These are phyloP conservation scores for Eulithis prunata DNA, from an alignment of 2,888 invertebrate genomes.

Conservation along the genomic window DNA sequence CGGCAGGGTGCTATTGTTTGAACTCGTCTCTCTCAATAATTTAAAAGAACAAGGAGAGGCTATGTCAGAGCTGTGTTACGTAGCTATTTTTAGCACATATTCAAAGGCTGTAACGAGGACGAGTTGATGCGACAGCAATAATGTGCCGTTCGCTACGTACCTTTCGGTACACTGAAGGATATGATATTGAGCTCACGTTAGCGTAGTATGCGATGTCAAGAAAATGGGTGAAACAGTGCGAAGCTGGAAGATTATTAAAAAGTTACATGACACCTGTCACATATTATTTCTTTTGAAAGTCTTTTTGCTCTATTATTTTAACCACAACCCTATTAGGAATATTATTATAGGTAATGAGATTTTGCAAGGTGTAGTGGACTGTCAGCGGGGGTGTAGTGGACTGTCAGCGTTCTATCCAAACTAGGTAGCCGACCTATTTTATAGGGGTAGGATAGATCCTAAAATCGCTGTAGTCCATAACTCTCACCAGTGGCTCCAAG, in stretches of 20 bases:
- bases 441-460: no score
- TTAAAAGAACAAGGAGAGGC: neutral
- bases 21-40: no score
- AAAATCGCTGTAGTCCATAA: no score
- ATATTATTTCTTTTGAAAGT: neutral
- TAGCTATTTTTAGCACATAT: neutral
- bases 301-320: no score
- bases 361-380: no score
- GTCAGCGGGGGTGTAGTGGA: no score
- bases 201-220: neutral
- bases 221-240: neutral
- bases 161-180: neutral
- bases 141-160: neutral
- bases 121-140: neutral
- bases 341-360: no score
- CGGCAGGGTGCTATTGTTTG: no score
- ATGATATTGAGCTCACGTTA: conserved; percentile 1
- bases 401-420: no score
- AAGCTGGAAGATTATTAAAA: neutral
- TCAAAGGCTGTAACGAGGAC: neutral
- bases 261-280: neutral
- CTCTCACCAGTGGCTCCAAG: no score
- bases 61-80: neutral
- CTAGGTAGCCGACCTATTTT: no score
- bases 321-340: no score